Conservation (phyloP, 2,113 vertebrate genomes). For the Anarrhichthys ocellatus region DNA sequence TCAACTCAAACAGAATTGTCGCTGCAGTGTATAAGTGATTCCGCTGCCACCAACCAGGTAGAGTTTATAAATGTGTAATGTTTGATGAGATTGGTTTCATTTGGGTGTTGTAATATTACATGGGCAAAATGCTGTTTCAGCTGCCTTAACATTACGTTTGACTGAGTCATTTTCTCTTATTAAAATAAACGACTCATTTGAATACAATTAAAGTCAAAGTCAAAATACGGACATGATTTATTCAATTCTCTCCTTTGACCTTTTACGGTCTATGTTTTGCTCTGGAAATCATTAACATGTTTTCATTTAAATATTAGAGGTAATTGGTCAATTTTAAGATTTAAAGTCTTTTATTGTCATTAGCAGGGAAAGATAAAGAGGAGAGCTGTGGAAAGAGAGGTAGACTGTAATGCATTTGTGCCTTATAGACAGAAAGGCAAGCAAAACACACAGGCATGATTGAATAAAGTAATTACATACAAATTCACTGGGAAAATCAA, state of each 20-base stretch:
- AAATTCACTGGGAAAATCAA: slow-evolving; percentile 48
- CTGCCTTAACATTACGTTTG: not conserved
- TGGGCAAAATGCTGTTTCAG: not conserved
- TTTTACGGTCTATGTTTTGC: slow-evolving; percentile 28
- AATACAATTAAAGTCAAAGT: not conserved
- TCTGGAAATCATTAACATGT: slow-evolving; percentile 17
- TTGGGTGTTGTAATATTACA: not conserved
- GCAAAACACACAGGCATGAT: slow-evolving; percentile 26
- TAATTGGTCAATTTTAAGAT: slow-evolving; percentile 20
- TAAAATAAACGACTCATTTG: slow-evolving; percentile 26
- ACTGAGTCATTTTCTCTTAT: slow-evolving; percentile 8
- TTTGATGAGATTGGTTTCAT: not conserved
- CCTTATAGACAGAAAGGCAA: slow-evolving; percentile 6
- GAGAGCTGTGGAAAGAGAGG: slow-evolving; percentile 9
- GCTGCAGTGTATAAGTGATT: too few species aligned
- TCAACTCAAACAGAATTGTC: too few species aligned
- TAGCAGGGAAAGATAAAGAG: slow-evolving; percentile 17
- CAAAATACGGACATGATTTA: too few species aligned
- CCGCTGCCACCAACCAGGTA: not conserved
- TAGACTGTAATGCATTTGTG: not conserved
- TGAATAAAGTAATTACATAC: slow-evolving; percentile 46
- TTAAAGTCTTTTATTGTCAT: slow-evolving; percentile 12
- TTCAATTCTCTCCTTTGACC: slow-evolving; percentile 5
- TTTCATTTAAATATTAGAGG: slow-evolving; percentile 22
- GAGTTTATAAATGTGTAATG: not conserved